These are phyloP conservation scores for Papilio helenus DNA, from an alignment of 1,140 invertebrate genomes.

Conservation along the genomic window DNA sequence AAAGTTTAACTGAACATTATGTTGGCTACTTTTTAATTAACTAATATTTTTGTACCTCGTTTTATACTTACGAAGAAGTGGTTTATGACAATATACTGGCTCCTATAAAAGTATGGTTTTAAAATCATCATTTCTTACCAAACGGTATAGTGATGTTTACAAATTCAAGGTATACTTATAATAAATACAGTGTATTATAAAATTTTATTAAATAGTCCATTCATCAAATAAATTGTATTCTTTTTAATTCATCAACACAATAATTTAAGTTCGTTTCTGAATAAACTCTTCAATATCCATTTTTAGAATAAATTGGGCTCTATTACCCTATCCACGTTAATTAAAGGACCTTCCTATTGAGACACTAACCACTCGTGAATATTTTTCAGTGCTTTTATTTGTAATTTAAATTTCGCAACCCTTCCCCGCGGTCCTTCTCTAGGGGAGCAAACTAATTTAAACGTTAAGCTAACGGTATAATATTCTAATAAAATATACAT, in stretches of 20 bases:
- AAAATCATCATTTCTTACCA: not conserved
- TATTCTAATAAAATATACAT: slow-evolving; percentile 76
- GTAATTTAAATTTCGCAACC: slow-evolving; percentile 83
- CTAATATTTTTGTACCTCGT: no score
- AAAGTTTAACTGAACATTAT: not conserved
- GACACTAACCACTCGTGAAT: slow-evolving; percentile 80
- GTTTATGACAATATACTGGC: no score
- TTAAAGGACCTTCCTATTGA: slow-evolving; percentile 81
- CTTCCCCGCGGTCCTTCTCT: slow-evolving; percentile 70
- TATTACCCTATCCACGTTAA: slow-evolving; percentile 82
- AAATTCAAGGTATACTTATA: not conserved
- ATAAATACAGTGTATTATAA: not conserved
- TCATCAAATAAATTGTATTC: slow-evolving; percentile 20
- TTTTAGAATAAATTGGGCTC: slow-evolving; percentile 77
- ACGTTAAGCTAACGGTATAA: slow-evolving; percentile 77
- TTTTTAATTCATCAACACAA: slow-evolving; percentile 11
- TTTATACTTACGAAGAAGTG: no score
- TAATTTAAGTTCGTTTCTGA: slow-evolving; percentile 12
- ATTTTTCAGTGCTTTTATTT: slow-evolving; percentile 83
- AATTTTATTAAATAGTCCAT: slow-evolving; percentile 33
- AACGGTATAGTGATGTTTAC: not conserved
- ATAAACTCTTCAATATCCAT: slow-evolving; percentile 44
- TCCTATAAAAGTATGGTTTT: not conserved
- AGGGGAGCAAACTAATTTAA: slow-evolving; percentile 82
- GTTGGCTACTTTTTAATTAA: no score